Base-by-base conservation (phyloP, 2,113 vertebrate species). In the Pyxicephalus adspersus region DNA sequence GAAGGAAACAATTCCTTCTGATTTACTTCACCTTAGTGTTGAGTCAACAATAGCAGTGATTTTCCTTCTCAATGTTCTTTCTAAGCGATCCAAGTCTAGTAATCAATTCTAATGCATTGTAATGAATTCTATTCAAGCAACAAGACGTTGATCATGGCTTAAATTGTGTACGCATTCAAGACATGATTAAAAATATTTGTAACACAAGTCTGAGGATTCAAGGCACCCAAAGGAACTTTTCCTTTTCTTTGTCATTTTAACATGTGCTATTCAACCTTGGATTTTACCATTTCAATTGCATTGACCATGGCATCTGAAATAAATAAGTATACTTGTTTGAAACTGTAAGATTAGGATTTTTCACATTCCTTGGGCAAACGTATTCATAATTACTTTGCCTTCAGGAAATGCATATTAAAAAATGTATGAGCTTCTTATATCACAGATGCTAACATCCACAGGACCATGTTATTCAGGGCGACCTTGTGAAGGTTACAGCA, bases 401-500 rank as follows among this genome's bases (percentile, higher is more conserved):
- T 54, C 23, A 64, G 76, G 64, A 70, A 66, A 63, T 76, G 31
- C 63, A 76, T 64, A 76, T 76, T 76, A 28, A 74, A 76, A 63
- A 63, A 76, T 64, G 74, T 50, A 76, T 76, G 74, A 76, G 74
- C 19, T 76, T 64, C 23, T 54, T 64, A 77, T 55, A 64, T 34
- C 20, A 54, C 76, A 77, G 76, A 77, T 77, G 76, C 25, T 66
- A 31, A 64, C 76, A 54, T 50, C 75, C 61, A 65, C 19, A 28
- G 63, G 45, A 64, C 51, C 7, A 17, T 52, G 58, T n/a, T 45
- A 63, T 34, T 64, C 31, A 51, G 18, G 26, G 34, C 13, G 58
- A 76, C 74, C 60, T 76, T 76, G 74, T 64, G 74, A 76, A 76
- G 74, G 74, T 64, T 64, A 76, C 74, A 76, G 74, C 58, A 76